Evolutionary conservation across 2,797 vertebrate genomes (phyloP).

Genomic region (Gobionotothen gibberifrons): DNA sequence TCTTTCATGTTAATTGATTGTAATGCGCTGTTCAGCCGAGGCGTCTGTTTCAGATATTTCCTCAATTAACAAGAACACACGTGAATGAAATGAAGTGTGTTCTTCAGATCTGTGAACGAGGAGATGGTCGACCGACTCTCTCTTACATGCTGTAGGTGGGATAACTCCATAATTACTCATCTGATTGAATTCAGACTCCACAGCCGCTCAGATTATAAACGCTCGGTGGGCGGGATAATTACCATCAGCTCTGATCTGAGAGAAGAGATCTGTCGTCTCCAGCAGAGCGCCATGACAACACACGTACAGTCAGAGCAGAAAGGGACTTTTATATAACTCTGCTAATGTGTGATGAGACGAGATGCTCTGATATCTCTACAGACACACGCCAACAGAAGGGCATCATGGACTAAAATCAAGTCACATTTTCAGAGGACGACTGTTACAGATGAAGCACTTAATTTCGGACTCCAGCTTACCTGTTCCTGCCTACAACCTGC

Average conservation of each 20-base stretch:
- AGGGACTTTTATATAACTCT: slow-evolving; percentile 1
- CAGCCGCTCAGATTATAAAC: slow-evolving; percentile 29
- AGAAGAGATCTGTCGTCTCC: slow-evolving; percentile 26
- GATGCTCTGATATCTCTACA: background rate
- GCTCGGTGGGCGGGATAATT: slow-evolving; percentile 51
- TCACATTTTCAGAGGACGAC: too few species aligned
- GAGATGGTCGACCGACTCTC: slow-evolving; percentile 13
- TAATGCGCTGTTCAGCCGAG: slow-evolving; percentile 42
- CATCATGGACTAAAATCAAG: too few species aligned
- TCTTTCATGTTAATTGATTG: slow-evolving; percentile 28
- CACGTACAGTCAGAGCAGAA: slow-evolving; percentile 3
- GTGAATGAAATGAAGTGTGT: slow-evolving; percentile 3
- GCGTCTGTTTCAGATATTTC: slow-evolving; percentile 22
- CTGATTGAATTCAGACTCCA: slow-evolving; percentile 19
- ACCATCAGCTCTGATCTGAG: slow-evolving; percentile 28
- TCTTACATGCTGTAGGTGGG: slow-evolving; percentile 29
- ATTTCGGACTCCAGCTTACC: too few species aligned
- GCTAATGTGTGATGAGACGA: slow-evolving; percentile 29
- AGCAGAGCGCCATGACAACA: slow-evolving; percentile 19
- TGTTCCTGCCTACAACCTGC: too few species aligned
- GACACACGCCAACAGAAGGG: too few species aligned
- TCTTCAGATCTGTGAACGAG: slow-evolving; percentile 25
- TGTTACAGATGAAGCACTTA: too few species aligned
- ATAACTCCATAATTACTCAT: slow-evolving; percentile 31
- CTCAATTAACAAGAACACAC: slow-evolving; percentile 34